A percentile compares a stretch with the other conserved stretches of the same genome.
These are phyloP conservation scores for Monomorium pharaonis DNA, from an alignment of 1,140 invertebrate genomes.

Conservation along the genomic window DNA sequence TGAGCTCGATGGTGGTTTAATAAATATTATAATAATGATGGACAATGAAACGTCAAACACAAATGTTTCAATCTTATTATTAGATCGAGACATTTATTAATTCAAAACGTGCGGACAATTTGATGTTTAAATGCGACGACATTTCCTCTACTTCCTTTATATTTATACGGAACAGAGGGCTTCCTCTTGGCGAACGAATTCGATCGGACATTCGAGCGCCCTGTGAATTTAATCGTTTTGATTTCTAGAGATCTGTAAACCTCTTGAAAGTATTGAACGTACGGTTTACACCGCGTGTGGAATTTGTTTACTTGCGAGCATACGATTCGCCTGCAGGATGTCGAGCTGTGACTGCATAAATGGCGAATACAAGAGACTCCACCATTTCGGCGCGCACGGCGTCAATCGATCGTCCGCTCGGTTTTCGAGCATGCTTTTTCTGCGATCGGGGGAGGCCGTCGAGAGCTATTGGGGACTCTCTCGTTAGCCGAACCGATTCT, in stretches of 20 bases:
- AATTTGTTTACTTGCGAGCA: constrained; percentile 1
- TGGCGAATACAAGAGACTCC: constrained; percentile 2
- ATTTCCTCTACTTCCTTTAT: neutral
- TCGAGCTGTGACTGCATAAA: neutral
- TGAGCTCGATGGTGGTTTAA: no score
- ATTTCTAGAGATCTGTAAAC: neutral
- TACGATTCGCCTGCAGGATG: neutral
- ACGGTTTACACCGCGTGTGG: neutral
- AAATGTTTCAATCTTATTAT: no score
- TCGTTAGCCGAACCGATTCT: constrained; percentile 6
- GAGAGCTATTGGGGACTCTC: constrained; percentile 18
- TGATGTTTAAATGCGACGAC: no score
- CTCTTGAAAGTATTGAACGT: neutral
- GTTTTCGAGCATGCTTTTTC: constrained; percentile 37
- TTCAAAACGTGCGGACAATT: no score
- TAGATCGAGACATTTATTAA: no score
- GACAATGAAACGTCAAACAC: no score
- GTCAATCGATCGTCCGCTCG: constrained; percentile 6
- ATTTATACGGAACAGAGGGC: neutral
- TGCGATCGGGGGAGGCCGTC: neutral
- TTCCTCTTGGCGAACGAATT: neutral
- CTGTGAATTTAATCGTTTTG: neutral
- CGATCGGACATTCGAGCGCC: neutral
- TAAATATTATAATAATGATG: no score
- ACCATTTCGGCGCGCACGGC: neutral